A percentile compares a stretch with the other conserved stretches of the same genome.
These are phyloP conservation scores for Arenaria interpres DNA, from an alignment of 2,113 vertebrate species.

Conservation along the genomic window DNA sequence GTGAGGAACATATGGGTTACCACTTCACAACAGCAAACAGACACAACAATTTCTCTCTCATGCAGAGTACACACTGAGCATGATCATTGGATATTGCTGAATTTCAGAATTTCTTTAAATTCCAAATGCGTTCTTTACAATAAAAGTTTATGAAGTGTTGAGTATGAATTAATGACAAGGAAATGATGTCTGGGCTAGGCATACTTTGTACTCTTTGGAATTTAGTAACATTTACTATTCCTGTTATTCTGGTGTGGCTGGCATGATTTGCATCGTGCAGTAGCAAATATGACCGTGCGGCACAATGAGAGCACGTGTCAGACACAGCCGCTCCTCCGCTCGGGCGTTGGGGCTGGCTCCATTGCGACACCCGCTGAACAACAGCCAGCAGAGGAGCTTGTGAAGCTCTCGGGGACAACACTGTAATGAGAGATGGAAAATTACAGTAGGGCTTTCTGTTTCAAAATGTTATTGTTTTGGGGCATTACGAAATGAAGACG, in stretches of 20 bases:
- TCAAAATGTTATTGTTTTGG: not conserved
- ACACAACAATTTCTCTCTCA: not conserved
- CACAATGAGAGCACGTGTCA: not conserved
- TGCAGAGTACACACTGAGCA: not conserved
- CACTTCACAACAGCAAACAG: not conserved
- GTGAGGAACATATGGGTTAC: constrained; percentile 29
- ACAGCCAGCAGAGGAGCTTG: not conserved
- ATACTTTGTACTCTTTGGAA: not conserved
- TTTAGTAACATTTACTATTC: not conserved
- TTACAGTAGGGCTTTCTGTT: not conserved
- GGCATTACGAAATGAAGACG: not conserved
- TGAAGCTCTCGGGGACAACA: not conserved
- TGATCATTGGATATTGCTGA: not conserved
- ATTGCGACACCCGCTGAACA: rapidly evolving
- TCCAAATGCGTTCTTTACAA: not conserved
- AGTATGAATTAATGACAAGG: not conserved
- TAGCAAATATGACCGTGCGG: rapidly evolving
- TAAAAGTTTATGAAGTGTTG: not conserved
- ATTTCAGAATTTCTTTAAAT: not conserved
- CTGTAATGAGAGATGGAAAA: not conserved
- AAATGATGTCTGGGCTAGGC: not conserved
- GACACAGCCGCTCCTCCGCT: not conserved
- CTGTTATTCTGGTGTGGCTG: not conserved
- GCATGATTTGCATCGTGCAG: not conserved
- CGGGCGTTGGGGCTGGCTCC: not conserved